Evolutionary conservation across 2,888 invertebrate species (phyloP).

Genomic region (Habrosyne pyritoides): DNA sequence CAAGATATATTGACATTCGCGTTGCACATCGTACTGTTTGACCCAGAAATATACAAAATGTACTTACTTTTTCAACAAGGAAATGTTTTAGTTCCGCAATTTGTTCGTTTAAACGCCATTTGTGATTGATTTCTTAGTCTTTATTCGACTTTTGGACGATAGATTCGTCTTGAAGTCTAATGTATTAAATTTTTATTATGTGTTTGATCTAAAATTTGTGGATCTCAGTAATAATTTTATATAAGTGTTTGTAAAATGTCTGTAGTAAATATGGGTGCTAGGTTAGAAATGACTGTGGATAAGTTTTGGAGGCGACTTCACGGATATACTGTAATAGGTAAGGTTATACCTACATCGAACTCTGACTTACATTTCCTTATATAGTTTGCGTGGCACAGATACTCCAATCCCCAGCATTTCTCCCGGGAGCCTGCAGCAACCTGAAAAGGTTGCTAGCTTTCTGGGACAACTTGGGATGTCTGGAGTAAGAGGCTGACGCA

Average conservation of each 20-base stretch:
- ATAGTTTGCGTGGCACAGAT: too few relatives aligned
- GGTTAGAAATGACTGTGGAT: conserved; percentile 51
- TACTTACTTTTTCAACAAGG: conserved; percentile 14
- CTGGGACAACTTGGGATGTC: too few relatives aligned
- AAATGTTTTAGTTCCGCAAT: conserved; percentile 8
- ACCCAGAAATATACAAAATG: conserved; percentile 13
- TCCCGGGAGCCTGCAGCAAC: too few relatives aligned
- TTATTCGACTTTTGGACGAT: background rate
- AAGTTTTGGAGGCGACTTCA: conserved; percentile 57
- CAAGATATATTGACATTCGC: background rate
- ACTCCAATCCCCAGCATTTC: too few relatives aligned
- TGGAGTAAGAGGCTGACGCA: too few relatives aligned
- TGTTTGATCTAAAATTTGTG: background rate
- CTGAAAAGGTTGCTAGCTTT: too few relatives aligned
- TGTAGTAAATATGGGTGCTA: conserved; percentile 33
- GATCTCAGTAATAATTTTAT: background rate
- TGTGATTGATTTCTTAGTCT: background rate
- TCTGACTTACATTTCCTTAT: too few relatives aligned
- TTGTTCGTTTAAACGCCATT: background rate
- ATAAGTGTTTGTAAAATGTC: background rate
- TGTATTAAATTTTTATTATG: background rate
- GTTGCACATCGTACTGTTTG: background rate
- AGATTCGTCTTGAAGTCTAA: background rate
- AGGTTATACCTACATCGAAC: conserved; percentile 12
- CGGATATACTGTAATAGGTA: conserved; percentile 69